phyloP scores from a whole-genome alignment of 1,140 invertebrate species.

The Cydia fagiglandana region DNA sequence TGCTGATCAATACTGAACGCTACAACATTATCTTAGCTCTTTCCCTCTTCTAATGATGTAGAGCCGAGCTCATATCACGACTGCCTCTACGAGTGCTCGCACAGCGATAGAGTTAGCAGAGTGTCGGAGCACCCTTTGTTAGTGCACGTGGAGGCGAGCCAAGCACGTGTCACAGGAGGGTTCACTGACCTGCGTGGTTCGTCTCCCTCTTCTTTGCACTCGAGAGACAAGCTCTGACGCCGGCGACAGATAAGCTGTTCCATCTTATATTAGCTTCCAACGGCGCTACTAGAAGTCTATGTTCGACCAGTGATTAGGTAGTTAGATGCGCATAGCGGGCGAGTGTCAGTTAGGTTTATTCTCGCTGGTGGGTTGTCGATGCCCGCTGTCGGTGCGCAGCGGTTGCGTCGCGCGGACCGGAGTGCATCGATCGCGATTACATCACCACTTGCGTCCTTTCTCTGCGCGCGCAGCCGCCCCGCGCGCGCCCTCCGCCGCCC shows the following conservation, averaged over 20 bases:
- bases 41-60: conserved; percentile 40
- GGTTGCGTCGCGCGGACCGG: conserved; percentile 56
- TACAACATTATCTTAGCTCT: conserved; percentile 48
- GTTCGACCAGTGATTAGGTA: background rate
- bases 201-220: conserved; percentile 18
- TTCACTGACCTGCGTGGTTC: conserved; percentile 45
- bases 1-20: conserved; percentile 64
- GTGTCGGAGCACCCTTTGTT: conserved; percentile 35
- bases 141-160: conserved; percentile 43
- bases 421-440: conserved; percentile 77
- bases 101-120: conserved; percentile 4
- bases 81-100: conserved; percentile 35
- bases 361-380: conserved; percentile 11
- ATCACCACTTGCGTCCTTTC: conserved; percentile 75
- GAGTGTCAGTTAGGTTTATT: conserved; percentile 8
- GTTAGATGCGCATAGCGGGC: background rate
- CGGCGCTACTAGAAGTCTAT: conserved; percentile 1
- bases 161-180: conserved; percentile 44
- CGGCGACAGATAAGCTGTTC: background rate
- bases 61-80: conserved; percentile 22
- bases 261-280: background rate
- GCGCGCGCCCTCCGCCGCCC: conserved; percentile 38
- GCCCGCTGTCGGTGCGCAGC: conserved; percentile 40
- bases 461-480: conserved; percentile 71
- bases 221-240: background rate